phyloP scores from a whole-genome alignment of 2,113 vertebrate genomes.

The Azemiops feae region DNA sequence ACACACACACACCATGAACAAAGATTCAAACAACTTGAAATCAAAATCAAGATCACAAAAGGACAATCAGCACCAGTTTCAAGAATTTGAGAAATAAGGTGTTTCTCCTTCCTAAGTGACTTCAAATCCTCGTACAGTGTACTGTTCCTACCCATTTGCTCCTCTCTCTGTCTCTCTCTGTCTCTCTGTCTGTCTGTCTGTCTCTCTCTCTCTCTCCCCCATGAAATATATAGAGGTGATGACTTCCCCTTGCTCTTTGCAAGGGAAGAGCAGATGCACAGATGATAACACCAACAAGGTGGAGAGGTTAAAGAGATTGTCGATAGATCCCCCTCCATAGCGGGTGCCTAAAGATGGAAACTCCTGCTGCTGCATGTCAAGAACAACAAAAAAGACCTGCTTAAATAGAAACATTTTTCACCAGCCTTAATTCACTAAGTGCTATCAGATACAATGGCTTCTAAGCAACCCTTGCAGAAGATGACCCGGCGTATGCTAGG shows the following conservation, averaged over 20 bases:
- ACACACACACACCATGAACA: neutral
- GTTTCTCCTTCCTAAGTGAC: neutral
- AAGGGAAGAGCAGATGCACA: neutral
- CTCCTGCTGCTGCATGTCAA: neutral
- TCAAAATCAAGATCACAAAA: neutral
- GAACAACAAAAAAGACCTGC: neutral
- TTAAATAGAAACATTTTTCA: neutral
- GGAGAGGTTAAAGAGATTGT: neutral
- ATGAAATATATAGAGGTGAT: neutral
- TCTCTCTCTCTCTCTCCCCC: rapidly evolving
- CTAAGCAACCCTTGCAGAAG: neutral
- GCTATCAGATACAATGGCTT: neutral
- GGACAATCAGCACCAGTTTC: neutral
- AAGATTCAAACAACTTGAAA: neutral
- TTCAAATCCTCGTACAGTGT: neutral
- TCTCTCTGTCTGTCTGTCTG: neutral
- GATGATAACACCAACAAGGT: neutral
- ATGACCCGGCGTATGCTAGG: too few relatives aligned
- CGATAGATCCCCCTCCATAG: neutral
- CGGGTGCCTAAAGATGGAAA: neutral
- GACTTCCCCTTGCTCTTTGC: neutral
- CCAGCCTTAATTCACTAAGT: neutral
- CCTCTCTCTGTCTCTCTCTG: too few relatives aligned
- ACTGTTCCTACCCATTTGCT: too few relatives aligned
- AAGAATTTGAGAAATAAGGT: neutral